Evolutionary conservation across 1,140 invertebrate genomes (phyloP), one percentile per base, ranked within the genome.

Genomic region (Limonius californicus): DNA sequence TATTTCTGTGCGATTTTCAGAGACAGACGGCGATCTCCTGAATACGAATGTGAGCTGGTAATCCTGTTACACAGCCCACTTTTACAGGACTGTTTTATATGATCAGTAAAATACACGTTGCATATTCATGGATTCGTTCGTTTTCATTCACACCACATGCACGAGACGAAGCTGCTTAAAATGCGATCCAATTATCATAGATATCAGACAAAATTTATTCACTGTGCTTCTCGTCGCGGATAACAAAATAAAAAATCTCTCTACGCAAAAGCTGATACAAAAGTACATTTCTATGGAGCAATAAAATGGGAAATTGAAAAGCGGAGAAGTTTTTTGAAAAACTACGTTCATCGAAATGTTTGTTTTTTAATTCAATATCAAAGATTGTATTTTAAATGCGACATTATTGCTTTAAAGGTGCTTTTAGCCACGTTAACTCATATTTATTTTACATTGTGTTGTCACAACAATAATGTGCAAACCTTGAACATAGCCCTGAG

Each of bases 51-150:
- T 18, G 16, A 50, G 12, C 45, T 50, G 1, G 39, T 43, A 45
- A 59, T 59, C 14, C 14, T 20, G 43, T 32, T 56, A 42, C 20
- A 50, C 45, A 50, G 45, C 45, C 45, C 45, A 50, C 45, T 50
- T 50, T 50, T 50, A 50, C 45, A 50, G 12, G 32, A 14, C 18
- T 19, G 66, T 67, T 67, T 67, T 67, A 67, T 67, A 47, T 64
- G 63, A 67, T 64, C 63, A 62, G 63, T 67, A 67, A 67, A 67
- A 67, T 67, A 67, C 59, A 67, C 66, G 66, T 67, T 67, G 66
- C 66, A 67, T 67, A 67, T 67, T 67, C 66, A 67, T 67, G 62
- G 63, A 62, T 54, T 62, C 56, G 59, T 65, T 67, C 66, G 63
- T 64, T 67, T 67, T 63, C 60, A 58, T 67, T 64, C 61, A 64